Conservation (phyloP, 2,797 vertebrate genomes). For the Sitta carolinensis region DNA sequence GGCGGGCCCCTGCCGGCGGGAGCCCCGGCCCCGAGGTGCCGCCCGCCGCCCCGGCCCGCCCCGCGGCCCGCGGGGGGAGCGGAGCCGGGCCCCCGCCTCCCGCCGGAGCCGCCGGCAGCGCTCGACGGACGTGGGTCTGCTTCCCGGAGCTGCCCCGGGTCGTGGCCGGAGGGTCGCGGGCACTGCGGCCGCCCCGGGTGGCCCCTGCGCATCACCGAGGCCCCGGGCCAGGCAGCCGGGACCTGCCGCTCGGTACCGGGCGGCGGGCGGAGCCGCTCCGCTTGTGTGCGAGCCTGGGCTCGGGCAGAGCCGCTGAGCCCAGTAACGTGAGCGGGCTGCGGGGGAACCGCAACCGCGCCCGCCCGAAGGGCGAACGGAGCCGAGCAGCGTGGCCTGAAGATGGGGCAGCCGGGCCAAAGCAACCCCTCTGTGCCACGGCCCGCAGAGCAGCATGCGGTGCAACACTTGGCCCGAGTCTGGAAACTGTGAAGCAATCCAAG, state of each 20-base stretch:
- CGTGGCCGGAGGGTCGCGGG: neutral
- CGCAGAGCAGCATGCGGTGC: accelerated
- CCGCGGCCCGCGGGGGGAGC: neutral
- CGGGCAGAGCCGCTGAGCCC: neutral
- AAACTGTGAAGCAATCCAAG: neutral
- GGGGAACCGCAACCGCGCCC: neutral
- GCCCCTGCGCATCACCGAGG: neutral
- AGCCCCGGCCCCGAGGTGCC: neutral
- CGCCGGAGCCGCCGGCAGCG: neutral
- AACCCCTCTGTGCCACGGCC: neutral
- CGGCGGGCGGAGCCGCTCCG: neutral
- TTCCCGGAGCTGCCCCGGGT: accelerated
- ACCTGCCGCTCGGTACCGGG: neutral
- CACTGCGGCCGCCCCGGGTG: neutral
- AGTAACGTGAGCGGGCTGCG: no score
- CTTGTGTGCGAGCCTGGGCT: neutral
- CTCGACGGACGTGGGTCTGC: accelerated
- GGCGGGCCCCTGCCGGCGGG: neutral
- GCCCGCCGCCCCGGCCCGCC: neutral
- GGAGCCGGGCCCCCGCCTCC: neutral
- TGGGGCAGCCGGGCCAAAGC: neutral
- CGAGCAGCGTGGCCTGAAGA: neutral
- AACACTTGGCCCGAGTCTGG: accelerated
- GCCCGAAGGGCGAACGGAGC: neutral
- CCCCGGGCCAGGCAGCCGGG: neutral